Base-by-base conservation (phyloP, 2,888 invertebrate species). In the Apoda limacodes region DNA sequence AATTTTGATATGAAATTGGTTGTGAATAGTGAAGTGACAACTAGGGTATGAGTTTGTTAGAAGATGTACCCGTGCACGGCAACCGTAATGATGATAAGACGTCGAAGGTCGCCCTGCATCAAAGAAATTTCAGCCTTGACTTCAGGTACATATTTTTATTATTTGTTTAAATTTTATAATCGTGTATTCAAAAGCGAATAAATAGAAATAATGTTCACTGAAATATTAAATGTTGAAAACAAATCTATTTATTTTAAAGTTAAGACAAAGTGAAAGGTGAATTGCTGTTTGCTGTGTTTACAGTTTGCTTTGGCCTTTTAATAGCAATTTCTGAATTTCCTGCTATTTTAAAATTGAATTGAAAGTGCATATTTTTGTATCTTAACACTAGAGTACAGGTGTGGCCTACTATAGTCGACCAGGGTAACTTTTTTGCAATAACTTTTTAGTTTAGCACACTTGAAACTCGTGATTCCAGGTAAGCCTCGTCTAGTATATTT, bases 91-190 rank as follows among this genome's bases (percentile, higher is more conserved):
- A 76, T 51, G 52, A 60, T 51, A 67, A 60, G 48, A 62, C 45
- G 39, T 36, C 64, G 13, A 75, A 74, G 50, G 52, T 63, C 42
- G 55, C 82, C 37, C 71, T 81, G 30, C 93, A 94, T 76, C 93
- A 93, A 74, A 86, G 93, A 64, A 93, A 94, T 76, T 86, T 93
- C 58, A 93, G 93, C 63, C 83, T 93, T 67, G 93, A 93, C 72
- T 93, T 93, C 74, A 89, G 92, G 93, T 93, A 74, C 50, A 60
- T 55, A 41, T 38, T n/a, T n/a, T n/a, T n/a, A n/a, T n/a, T n/a
- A n/a, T n/a, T 25, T 25, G 5, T 15, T 28, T 22, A 22, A n/a
- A 14, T 11, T 19, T 9, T 15, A 11, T 28, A 12, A 13, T 17
- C 17, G 17, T 17, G n/a, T n/a, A n/a, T n/a, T n/a, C n/a, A n/a